Percentiles rank a stretch among this genome's conserved stretches.
Conservation (phyloP, 2,113 vertebrate genomes). For the Hemiscyllium ocellatum region DNA sequence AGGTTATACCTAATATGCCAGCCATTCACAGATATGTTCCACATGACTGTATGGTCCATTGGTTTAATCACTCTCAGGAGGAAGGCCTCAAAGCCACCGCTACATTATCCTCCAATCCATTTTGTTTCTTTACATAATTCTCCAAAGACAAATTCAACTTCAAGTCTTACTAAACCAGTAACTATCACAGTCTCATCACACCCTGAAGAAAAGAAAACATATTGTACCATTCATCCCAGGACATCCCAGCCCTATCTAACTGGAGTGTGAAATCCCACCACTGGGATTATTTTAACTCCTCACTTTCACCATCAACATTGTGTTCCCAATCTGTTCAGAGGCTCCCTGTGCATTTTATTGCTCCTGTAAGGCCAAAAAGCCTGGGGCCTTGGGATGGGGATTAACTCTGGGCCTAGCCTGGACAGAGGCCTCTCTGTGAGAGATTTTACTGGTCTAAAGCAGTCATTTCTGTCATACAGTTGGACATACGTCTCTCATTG, state of each 20-base stretch:
- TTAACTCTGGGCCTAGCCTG: too few species aligned
- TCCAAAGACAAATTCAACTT: constrained; percentile 33
- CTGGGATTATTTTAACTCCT: not conserved
- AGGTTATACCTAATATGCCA: not conserved
- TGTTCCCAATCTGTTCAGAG: not conserved
- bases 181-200: not conserved
- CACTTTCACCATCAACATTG: too few species aligned
- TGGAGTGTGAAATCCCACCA: not conserved
- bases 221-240: not conserved
- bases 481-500: not conserved
- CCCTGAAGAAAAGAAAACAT: constrained; percentile 29
- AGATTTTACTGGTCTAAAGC: not conserved
- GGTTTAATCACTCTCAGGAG: not conserved
- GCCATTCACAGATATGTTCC: not conserved
- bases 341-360: not conserved
- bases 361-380: too few species aligned
- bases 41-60: not conserved
- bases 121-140: not conserved
- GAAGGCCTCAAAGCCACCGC: not conserved
- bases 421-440: not conserved
- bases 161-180: constrained; percentile 14
- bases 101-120: not conserved
- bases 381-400: not conserved
- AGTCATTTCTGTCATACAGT: not conserved
- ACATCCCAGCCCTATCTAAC: too few species aligned